These are phyloP conservation scores for Telmatherina bonti DNA, from an alignment of 2,797 vertebrate species.

Conservation along the genomic window DNA sequence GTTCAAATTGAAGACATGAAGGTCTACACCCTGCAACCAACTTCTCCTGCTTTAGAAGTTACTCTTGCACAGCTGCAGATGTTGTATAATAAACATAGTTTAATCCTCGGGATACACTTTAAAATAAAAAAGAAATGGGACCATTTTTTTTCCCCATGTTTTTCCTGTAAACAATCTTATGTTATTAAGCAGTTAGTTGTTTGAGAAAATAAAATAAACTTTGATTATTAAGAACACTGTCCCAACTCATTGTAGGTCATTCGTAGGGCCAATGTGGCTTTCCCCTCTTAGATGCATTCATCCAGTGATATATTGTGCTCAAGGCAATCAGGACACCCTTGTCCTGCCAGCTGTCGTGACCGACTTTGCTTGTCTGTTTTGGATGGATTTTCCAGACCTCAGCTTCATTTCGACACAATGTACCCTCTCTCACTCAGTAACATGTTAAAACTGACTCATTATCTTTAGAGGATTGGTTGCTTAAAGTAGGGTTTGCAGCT, in stretches of 20 bases:
- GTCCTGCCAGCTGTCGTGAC: constrained; percentile 72
- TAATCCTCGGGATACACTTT: neutral
- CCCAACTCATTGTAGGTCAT: constrained; percentile 38
- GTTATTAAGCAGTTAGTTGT: neutral
- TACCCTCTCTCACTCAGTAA: constrained; percentile 1
- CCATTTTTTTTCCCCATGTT: neutral
- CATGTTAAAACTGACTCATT: constrained; percentile 2
- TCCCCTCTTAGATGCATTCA: constrained; percentile 60
- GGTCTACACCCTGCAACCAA: neutral
- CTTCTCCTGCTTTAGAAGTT: neutral
- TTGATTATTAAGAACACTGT: neutral
- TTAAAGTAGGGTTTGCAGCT: constrained; percentile 1
- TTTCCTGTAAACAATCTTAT: neutral
- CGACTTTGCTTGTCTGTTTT: constrained; percentile 62
- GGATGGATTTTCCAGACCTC: constrained; percentile 51
- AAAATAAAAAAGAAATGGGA: neutral
- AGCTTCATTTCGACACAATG: constrained; percentile 33
- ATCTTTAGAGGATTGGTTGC: constrained; percentile 7
- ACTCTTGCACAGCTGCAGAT: neutral
- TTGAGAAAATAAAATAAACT: neutral
- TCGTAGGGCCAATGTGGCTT: constrained; percentile 32
- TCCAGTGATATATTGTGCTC: constrained; percentile 64
- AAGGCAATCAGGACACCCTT: constrained; percentile 61
- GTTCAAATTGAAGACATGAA: neutral
- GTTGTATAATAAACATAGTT: neutral